Conservation (phyloP, 2,113 vertebrate species). For the Cygnus buccinator region DNA sequence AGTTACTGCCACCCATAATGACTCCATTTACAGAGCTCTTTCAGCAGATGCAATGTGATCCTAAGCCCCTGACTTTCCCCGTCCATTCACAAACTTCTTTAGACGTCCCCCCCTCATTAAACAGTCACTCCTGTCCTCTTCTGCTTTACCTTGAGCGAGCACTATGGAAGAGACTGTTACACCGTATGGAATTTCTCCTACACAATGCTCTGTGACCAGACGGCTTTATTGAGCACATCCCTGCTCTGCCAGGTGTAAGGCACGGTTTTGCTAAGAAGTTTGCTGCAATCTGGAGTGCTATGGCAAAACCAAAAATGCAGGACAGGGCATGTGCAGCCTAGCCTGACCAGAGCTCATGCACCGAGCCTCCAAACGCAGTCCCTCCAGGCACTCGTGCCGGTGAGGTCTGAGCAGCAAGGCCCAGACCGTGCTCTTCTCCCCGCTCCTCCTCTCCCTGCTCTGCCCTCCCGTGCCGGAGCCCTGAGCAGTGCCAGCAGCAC, state of each 20-base stretch:
- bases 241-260: background rate
- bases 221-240: background rate
- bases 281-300: background rate
- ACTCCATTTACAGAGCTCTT: slow-evolving; percentile 52
- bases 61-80: slow-evolving; percentile 46
- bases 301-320: background rate
- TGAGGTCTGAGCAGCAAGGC: background rate
- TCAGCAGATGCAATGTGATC: slow-evolving; percentile 35
- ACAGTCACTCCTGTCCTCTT: background rate
- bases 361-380: accelerated
- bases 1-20: slow-evolving; percentile 52
- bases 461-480: no score
- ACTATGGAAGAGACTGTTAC: background rate
- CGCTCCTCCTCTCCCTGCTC: background rate
- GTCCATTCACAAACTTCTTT: slow-evolving; percentile 42
- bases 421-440: background rate
- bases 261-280: background rate
- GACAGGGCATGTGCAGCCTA: background rate
- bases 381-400: background rate
- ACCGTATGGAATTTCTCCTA: background rate
- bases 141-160: background rate
- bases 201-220: background rate
- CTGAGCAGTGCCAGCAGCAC: no score
- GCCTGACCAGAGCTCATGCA: background rate
- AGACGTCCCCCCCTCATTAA: background rate